Conservation (phyloP, 2,797 vertebrate genomes). For the Lemur catta region DNA sequence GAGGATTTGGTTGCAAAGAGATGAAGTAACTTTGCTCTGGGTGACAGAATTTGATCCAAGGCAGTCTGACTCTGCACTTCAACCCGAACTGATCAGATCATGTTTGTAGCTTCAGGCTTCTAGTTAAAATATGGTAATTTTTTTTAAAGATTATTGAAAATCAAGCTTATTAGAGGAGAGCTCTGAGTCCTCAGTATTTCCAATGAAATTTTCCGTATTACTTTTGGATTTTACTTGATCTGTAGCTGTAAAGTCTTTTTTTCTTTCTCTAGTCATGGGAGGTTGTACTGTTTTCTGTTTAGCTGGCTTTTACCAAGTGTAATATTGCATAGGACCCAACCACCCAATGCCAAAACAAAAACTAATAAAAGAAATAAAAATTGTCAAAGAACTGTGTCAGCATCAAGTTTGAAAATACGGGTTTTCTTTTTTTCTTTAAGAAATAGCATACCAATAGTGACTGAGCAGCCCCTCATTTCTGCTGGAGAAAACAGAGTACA, state of each 20-base stretch:
- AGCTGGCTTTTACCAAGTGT: background rate
- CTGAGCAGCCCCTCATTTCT: conserved; percentile 86
- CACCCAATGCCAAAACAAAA: background rate
- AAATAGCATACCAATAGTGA: conserved; percentile 85
- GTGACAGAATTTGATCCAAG: background rate
- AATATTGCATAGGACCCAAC: background rate
- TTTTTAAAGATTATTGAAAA: background rate
- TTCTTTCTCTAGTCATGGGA: background rate
- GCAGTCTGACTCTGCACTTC: background rate
- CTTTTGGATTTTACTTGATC: background rate
- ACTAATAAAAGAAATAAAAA: background rate
- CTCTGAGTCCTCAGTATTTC: background rate
- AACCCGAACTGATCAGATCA: background rate
- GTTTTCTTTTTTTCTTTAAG: conserved; percentile 76
- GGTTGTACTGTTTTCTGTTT: background rate
- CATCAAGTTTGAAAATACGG: background rate
- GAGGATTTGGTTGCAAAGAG: background rate
- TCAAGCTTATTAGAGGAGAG: background rate
- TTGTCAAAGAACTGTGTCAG: background rate
- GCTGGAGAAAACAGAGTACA: conserved; percentile 93
- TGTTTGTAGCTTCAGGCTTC: background rate
- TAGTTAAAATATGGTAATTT: background rate
- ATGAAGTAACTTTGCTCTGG: background rate
- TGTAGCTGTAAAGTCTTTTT: background rate
- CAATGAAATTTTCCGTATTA: background rate